These are phyloP conservation scores for Aplodontia rufa DNA, from an alignment of 2,113 vertebrate species.

Conservation along the genomic window DNA sequence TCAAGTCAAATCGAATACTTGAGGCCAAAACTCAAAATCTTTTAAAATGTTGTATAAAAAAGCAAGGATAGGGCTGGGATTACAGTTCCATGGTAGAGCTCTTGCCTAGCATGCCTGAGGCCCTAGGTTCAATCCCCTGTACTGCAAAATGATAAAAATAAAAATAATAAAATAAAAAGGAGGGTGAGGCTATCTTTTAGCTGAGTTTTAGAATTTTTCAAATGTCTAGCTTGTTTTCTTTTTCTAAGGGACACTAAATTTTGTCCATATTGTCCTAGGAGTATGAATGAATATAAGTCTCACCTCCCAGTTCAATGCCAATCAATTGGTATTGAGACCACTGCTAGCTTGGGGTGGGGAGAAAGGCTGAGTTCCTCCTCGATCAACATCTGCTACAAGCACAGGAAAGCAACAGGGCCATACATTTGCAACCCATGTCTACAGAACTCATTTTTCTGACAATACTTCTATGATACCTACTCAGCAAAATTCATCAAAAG, in stretches of 20 bases:
- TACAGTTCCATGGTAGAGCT: too few species aligned
- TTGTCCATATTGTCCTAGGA: not conserved
- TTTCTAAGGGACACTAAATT: not conserved
- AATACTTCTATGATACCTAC: not conserved
- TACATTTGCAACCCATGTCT: accelerated
- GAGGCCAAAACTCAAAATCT: not conserved
- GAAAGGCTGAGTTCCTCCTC: not conserved
- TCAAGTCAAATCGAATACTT: not conserved
- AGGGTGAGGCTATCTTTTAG: not conserved
- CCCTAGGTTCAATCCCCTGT: too few species aligned
- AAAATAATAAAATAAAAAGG: too few species aligned
- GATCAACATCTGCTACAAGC: not conserved
- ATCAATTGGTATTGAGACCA: not conserved
- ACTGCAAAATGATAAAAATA: too few species aligned
- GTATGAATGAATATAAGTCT: not conserved
- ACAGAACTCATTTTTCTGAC: not conserved
- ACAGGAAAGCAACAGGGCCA: accelerated
- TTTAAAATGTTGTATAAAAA: not conserved
- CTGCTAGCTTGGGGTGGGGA: not conserved
- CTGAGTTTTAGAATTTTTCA: not conserved
- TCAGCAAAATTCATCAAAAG: not conserved
- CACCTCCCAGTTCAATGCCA: not conserved
- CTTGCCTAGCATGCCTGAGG: too few species aligned
- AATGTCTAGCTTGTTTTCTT: not conserved
- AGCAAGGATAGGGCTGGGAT: not conserved